These are phyloP conservation scores for Ladona fulva DNA, from an alignment of 1,140 invertebrate genomes.

Conservation along the genomic window DNA sequence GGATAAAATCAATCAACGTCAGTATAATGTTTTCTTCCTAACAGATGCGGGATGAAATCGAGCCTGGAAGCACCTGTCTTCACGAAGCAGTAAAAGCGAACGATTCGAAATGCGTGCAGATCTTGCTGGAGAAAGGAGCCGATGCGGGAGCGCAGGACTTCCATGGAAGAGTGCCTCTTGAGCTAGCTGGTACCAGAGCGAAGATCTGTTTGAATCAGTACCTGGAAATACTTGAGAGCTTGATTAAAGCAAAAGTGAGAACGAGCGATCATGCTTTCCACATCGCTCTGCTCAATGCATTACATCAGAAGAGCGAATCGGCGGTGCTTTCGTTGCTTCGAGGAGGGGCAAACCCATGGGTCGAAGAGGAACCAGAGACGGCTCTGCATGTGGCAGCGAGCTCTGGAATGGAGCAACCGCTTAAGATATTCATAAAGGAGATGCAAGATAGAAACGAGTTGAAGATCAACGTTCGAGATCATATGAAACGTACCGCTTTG, in stretches of 20 bases:
- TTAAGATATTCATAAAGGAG: background rate
- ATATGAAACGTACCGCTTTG: background rate
- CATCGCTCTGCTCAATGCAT: background rate
- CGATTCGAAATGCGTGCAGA: background rate
- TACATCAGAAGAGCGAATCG: background rate
- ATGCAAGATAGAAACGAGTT: background rate
- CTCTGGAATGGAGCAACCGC: background rate
- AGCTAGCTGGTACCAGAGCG: background rate
- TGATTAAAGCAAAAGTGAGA: background rate
- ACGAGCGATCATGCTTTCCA: background rate
- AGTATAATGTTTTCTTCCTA: no score
- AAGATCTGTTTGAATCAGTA: no score
- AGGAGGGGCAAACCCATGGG: background rate
- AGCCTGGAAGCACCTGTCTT: background rate
- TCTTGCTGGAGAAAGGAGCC: background rate
- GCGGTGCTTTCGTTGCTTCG: background rate
- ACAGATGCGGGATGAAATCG: background rate
- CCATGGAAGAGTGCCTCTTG: background rate
- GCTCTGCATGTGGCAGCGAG: background rate
- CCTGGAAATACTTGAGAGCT: background rate
- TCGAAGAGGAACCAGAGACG: background rate
- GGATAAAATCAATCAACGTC: no score
- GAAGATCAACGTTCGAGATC: background rate
- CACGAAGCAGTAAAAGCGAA: background rate
- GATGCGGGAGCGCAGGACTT: background rate